A percentile compares a stretch with the other conserved stretches of the same genome.
These are phyloP conservation scores for Cossypha heuglini DNA, from an alignment of 2,797 vertebrate genomes.

Conservation along the genomic window DNA sequence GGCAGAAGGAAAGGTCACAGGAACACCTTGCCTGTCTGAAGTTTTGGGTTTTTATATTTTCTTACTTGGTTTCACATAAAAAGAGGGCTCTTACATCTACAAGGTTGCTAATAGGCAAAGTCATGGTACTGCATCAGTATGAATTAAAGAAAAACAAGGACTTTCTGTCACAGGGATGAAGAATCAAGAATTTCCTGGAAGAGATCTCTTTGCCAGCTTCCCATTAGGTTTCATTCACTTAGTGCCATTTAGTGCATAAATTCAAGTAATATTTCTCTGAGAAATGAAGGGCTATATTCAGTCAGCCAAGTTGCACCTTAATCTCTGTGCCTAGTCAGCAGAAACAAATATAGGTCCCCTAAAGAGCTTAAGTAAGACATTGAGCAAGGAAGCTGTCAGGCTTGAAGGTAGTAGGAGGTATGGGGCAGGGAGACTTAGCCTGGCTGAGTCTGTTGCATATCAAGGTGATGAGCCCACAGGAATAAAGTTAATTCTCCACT, in stretches of 20 bases:
- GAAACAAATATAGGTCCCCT: background rate
- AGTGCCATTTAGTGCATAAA: background rate
- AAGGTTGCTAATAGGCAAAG: background rate
- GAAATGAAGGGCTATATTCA: background rate
- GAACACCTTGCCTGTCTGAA: background rate
- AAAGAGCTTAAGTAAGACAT: background rate
- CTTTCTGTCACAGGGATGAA: background rate
- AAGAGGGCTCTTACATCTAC: background rate
- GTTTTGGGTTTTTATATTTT: background rate
- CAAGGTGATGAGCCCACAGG: background rate
- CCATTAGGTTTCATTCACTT: slow-evolving; percentile 5
- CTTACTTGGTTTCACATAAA: background rate
- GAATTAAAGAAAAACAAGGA: background rate
- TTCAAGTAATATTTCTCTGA: background rate
- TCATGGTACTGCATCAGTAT: background rate
- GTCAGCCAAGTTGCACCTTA: background rate
- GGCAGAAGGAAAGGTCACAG: background rate
- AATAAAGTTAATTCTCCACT: background rate
- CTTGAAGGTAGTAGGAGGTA: background rate
- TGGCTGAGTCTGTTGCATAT: background rate
- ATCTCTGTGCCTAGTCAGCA: background rate
- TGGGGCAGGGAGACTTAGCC: background rate
- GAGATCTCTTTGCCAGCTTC: background rate
- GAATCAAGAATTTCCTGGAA: slow-evolving; percentile 6
- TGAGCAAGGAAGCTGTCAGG: background rate